A percentile compares a stretch with the other conserved stretches of the same genome.
These are phyloP conservation scores for Strigamia transsilvanica DNA, from an alignment of 2,888 invertebrate species.

Conservation along the genomic window DNA sequence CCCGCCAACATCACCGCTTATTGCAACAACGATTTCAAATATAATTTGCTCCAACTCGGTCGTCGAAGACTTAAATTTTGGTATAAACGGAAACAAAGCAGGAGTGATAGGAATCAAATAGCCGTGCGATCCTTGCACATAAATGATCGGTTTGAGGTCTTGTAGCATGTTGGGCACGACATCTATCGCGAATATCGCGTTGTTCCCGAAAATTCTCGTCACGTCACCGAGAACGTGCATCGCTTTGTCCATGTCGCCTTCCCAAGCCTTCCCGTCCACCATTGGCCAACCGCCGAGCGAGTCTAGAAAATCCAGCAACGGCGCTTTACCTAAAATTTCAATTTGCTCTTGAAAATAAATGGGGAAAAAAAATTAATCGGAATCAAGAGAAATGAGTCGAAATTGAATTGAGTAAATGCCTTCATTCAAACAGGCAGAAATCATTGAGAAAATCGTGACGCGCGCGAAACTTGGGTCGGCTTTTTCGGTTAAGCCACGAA, in stretches of 20 bases:
- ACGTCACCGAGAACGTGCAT: slow-evolving; percentile 38
- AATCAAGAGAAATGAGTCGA: too few species aligned
- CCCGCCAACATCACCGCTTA: not conserved
- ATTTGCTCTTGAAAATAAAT: not conserved
- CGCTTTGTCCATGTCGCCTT: slow-evolving; percentile 17
- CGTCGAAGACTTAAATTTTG: not conserved
- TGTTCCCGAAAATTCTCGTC: not conserved
- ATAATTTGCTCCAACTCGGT: not conserved
- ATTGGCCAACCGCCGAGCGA: slow-evolving; percentile 25
- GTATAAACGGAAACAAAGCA: not conserved
- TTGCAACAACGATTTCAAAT: not conserved
- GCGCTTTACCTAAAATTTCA: not conserved
- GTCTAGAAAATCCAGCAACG: not conserved
- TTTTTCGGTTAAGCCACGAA: not conserved
- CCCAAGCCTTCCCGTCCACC: not conserved
- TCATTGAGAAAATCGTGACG: not conserved
- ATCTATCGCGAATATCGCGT: not conserved
- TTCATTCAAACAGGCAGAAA: not conserved
- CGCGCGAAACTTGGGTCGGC: not conserved
- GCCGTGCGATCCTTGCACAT: not conserved
- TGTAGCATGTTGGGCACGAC: slow-evolving; percentile 7
- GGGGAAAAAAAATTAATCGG: not conserved
- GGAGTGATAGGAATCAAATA: not conserved
- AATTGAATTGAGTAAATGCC: not conserved
- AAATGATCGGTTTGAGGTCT: not conserved